Base-by-base conservation (phyloP, 2,888 invertebrate species). In the Dryobota labecula region DNA sequence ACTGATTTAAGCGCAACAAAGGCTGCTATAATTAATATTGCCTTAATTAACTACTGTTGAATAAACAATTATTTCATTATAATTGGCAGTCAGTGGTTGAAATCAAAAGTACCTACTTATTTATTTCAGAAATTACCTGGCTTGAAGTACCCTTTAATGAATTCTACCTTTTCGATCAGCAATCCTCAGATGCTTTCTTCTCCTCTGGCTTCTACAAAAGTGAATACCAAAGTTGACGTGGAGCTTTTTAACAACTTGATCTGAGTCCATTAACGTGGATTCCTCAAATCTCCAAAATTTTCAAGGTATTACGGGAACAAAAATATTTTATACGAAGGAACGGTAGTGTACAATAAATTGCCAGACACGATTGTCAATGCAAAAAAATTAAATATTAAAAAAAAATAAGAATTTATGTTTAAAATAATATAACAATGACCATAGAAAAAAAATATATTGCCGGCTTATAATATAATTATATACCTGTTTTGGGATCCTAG, bases 1-100 rank as follows among this genome's bases (percentile, higher is more conserved):
- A 53, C 45, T 62, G 69, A 57, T 73, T 64, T 54, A 58, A 67
- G 30, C 15, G 33, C 68, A 67, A 66, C 54, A 69, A 66, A 49
- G 58, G 65, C 1, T 56, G 49, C 15, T 24, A 45, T 61, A 56
- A 70, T 49, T 36, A 64, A 49, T 68, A 41, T 71, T 65, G 47
- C 56, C 15, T 74, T 80, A 47, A 65, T 74, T 73, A 62, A 62
- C 51, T 20, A 24, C 15, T 60, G 13, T 20, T 57, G 41, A 36
- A 27, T n/a, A 27, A 47, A 54, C 30, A 65, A 24, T 58, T 49
- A 60, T 66, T 63, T 30, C 41, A 20, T 13, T 43, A 41, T 43
- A 30, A 41, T 64, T 53, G 13, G 49, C 27, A 36, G 18, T 41
- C 13, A n/a, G 24, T 15, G 15, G 15, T 6, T 75, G 27, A 47